Conservation (phyloP, 2,113 vertebrate species). For the Anhinga anhinga region DNA sequence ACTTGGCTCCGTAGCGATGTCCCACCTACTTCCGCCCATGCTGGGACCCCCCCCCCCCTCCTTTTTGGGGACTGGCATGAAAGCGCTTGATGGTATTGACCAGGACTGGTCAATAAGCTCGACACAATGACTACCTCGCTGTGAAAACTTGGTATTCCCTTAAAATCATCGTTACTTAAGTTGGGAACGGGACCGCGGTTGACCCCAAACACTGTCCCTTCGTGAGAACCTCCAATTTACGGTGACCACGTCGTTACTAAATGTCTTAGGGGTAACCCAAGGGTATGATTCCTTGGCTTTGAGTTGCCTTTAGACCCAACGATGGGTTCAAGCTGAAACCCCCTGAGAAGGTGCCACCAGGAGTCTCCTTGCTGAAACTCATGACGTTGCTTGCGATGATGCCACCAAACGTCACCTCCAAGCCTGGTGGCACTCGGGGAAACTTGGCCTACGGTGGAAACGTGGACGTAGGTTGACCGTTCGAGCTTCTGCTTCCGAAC, state of each 20-base stretch:
- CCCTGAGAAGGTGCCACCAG: background rate
- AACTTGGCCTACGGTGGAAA: background rate
- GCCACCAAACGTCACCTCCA: background rate
- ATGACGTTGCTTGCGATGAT: background rate
- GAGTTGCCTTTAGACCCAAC: background rate
- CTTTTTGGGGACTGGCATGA: background rate
- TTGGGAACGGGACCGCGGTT: background rate
- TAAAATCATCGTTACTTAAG: fast-evolving
- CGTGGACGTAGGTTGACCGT: fast-evolving
- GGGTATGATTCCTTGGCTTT: background rate
- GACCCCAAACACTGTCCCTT: background rate
- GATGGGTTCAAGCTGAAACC: background rate
- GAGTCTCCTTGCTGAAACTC: background rate
- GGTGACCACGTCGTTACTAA: background rate
- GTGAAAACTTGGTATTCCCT: background rate
- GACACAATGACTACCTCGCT: background rate
- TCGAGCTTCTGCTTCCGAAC: background rate
- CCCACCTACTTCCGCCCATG: background rate
- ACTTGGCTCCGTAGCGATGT: background rate
- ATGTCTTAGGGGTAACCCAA: background rate
- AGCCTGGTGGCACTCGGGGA: background rate
- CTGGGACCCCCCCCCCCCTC: too few species aligned
- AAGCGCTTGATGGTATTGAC: background rate
- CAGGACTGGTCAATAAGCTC: background rate
- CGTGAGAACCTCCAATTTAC: background rate